Evolutionary conservation across 2,113 vertebrate species (phyloP).

Genomic region (Pycnonotus jocosus): DNA sequence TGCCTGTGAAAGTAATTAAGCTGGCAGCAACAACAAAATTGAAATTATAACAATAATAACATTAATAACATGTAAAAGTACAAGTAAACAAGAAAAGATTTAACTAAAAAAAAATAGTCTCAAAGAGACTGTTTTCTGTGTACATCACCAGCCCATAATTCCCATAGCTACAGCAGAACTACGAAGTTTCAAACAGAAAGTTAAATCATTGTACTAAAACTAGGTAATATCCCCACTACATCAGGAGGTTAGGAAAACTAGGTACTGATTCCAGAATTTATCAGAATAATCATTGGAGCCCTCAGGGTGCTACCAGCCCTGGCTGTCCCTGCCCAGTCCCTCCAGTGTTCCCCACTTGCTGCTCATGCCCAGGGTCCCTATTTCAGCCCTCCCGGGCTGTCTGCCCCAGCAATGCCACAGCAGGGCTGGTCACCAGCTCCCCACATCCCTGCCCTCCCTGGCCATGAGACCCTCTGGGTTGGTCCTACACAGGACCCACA

Average conservation of each 20-base stretch:
- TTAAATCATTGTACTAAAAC: neutral
- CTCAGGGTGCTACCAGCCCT: neutral
- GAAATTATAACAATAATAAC: neutral
- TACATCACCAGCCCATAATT: neutral
- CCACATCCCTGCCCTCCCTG: neutral
- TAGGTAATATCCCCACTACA: neutral
- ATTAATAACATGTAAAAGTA: neutral
- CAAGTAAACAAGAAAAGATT: neutral
- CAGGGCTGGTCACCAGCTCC: neutral
- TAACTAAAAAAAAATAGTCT: neutral
- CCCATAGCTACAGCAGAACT: neutral
- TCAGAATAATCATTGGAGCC: neutral
- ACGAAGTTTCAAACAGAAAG: neutral
- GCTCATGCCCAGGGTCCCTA: too few species aligned
- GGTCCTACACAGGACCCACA: accelerated
- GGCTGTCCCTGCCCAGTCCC: neutral
- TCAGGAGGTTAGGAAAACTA: neutral
- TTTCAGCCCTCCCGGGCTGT: neutral
- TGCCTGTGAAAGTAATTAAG: neutral
- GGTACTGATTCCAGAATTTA: neutral
- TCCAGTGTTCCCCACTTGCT: neutral
- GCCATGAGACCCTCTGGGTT: accelerated
- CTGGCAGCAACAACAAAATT: neutral
- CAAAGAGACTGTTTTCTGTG: neutral
- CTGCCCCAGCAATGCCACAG: too few species aligned